Evolutionary conservation across 1,140 invertebrate genomes (phyloP), one percentile per base, ranked within the genome.

Genomic region (Anadara kagoshimensis): DNA sequence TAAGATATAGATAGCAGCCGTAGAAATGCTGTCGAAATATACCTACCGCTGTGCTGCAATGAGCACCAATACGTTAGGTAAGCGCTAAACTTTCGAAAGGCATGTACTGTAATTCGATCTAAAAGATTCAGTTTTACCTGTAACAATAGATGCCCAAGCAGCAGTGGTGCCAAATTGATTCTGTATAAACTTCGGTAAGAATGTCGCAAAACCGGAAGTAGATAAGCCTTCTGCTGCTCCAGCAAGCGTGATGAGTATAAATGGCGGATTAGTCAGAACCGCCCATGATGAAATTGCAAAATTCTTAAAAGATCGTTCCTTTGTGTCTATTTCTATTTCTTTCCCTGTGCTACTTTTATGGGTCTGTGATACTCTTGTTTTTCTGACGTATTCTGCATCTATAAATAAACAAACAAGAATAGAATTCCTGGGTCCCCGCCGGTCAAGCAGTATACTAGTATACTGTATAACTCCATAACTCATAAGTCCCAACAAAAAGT

Each of bases 181-280:
- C 88, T 96, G 94, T 65, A 96, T 94, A 43, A 86, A 90, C 83
- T 96, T 96, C 0, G 95, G 94, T 73, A 95, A 86, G 78, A 95
- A 96, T 0, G 94, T 94, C 0, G 94, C 93, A 76, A 95, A 94
- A 0, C 94, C 94, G 0, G 94, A 92, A 5, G 95, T 92, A 0
- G 95, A 89, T 80, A 95, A 78, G 62, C 94, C 94, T 83, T 95
- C 94, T 20, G 92, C 3, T 92, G 93, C 18, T 92, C 81, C 94
- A 5, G 94, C 94, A 65, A 95, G 83, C 78, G 94, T 94, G 1
- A 96, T 86, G 86, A 94, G 94, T 79, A 94, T 90, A 87, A 95
- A 95, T 7, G 94, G 94, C 0, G 94, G 93, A 87, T 95, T 95
- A 47, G 86, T 90, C 11, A 95, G 87, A 1, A 96, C 88, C 1